A percentile compares a stretch with the other conserved stretches of the same genome.
These are phyloP conservation scores for Drosophila auraria DNA, from an alignment of 1,140 invertebrate genomes.

Conservation along the genomic window DNA sequence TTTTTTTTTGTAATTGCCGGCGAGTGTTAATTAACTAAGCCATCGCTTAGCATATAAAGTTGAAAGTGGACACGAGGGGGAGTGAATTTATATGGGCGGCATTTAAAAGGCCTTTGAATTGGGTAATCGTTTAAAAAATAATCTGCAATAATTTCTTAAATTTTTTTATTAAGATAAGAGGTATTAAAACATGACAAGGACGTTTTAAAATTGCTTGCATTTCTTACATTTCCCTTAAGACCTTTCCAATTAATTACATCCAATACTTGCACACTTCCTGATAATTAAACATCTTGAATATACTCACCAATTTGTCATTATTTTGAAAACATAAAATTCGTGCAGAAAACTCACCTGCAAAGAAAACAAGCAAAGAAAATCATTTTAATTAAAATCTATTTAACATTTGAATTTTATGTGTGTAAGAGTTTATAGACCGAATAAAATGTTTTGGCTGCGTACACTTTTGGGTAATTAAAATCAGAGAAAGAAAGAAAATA, in stretches of 20 bases:
- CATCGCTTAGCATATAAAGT: slow-evolving; percentile 45
- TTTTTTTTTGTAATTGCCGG: slow-evolving; percentile 48
- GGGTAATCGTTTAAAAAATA: background rate
- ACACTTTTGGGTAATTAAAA: slow-evolving; percentile 43
- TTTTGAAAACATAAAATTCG: slow-evolving; percentile 3
- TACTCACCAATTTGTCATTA: slow-evolving; percentile 21
- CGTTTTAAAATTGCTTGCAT: too few species aligned
- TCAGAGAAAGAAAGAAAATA: background rate
- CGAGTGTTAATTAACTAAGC: slow-evolving; percentile 70
- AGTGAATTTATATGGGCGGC: slow-evolving; percentile 12
- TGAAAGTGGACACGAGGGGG: slow-evolving; percentile 27
- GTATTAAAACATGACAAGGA: background rate
- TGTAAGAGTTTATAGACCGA: slow-evolving; percentile 9
- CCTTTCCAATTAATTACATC: too few species aligned
- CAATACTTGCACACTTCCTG: too few species aligned
- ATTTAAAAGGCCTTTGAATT: background rate
- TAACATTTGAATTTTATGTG: slow-evolving; percentile 2
- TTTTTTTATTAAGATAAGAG: background rate
- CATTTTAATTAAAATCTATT: slow-evolving; percentile 47
- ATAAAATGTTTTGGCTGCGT: slow-evolving; percentile 8
- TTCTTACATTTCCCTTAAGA: too few species aligned
- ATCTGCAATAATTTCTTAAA: background rate
- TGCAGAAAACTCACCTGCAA: slow-evolving; percentile 66
- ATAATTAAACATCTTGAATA: background rate
- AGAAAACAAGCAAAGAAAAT: slow-evolving; percentile 37